Base-by-base conservation (phyloP, 2,888 invertebrate species). In the Clunio marinus region DNA sequence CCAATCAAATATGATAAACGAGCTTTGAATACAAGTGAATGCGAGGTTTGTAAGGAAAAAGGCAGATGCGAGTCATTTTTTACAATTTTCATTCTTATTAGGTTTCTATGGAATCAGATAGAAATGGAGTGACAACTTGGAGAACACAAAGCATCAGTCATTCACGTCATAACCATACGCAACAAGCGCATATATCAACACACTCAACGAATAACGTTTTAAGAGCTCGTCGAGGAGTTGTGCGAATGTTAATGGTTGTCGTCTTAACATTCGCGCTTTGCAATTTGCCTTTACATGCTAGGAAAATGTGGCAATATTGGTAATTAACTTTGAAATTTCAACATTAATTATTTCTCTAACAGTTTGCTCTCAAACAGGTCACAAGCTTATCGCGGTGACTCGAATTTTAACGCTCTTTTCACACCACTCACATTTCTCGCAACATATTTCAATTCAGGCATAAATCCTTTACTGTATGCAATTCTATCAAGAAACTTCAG, bases 401-500 rank as follows among this genome's bases (percentile, higher is more conserved):
- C 87, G 70, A 85, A 88, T 74, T 88, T 91, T 76, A 88, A 89
- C 74, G 86, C 87, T 5, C 80, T 90, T 17, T 82, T 93, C 70
- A 92, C 93, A 8, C 93, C 94, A 1, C 82, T 92, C 70, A 92
- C 93, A 24, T 93, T 91, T 78, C 84, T 95, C 70, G 84, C 93
- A 72, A 86, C 93, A 51, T 96, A 93, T 77, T 86, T 91, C 78
- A 94, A 95, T 81, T 93, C 93, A 17, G 94, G 89, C 59, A 85
- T 95, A 71, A 95, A 96, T 80, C 95, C 95, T 0, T 81, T 95
- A 65, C 82, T 96, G 7, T 96, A 95, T 79, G 94, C 94, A 2
- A 91, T 95, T 76, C 81, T 95, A 66, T 58, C 58, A 1, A 86
- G 88, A 70, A 89, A 91, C 75, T 93, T 93, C 77, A 83, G 91